Evolutionary conservation across 1,140 invertebrate genomes (phyloP).

Genomic region (Eufriesea mexicana): DNA sequence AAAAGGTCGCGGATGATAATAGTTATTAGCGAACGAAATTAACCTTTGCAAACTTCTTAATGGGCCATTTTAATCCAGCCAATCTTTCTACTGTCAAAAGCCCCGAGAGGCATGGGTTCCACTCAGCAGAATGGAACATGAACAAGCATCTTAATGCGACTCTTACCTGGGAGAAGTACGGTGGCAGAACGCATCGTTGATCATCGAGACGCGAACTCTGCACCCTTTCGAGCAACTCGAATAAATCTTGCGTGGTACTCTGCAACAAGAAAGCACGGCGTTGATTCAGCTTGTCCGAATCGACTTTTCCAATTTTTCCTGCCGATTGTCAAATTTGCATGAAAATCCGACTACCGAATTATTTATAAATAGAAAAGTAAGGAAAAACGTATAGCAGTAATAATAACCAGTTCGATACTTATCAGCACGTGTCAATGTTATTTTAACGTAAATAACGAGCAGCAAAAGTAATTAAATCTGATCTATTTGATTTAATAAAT

Average conservation of each 20-base stretch:
- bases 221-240: conserved; percentile 94
- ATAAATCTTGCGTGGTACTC: conserved; percentile 90
- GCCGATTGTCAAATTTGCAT: not conserved
- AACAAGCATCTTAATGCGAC: not conserved
- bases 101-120: not conserved
- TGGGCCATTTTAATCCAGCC: not conserved
- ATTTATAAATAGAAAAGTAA: too few relatives aligned
- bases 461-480: too few relatives aligned
- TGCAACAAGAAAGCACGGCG: conserved; percentile 69
- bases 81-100: not conserved
- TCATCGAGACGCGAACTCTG: conserved; percentile 96
- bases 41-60: not conserved
- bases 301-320: not conserved
- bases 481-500: too few relatives aligned
- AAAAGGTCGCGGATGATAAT: not conserved
- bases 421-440: too few relatives aligned
- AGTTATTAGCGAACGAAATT: not conserved
- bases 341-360: too few relatives aligned
- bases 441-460: too few relatives aligned
- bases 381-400: too few relatives aligned
- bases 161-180: conserved; percentile 93
- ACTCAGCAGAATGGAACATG: too few relatives aligned
- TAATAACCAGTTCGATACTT: too few relatives aligned
- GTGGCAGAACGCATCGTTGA: conserved; percentile 95
- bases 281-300: not conserved